Evolutionary conservation across 1,140 invertebrate species (phyloP).

Genomic region (Steinernema khuongi): DNA sequence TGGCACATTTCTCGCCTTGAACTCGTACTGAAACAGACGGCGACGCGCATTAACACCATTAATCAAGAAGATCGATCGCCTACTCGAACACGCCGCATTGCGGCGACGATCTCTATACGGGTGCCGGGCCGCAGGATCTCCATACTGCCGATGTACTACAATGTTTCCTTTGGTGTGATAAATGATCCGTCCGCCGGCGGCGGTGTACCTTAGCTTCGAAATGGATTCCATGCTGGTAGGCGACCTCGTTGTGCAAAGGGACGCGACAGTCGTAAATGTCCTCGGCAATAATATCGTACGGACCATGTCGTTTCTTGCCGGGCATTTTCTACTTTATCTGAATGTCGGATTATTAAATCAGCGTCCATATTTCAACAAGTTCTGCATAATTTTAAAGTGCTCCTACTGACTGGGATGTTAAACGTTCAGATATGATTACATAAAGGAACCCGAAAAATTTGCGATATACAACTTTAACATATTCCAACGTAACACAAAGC

Average conservation of each 20-base stretch:
- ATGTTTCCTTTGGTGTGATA: slow-evolving; percentile 43
- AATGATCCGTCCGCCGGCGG: background rate
- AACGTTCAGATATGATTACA: no score
- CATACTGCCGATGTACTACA: slow-evolving; percentile 92
- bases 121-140: slow-evolving; percentile 89
- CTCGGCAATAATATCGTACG: slow-evolving; percentile 84
- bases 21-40: slow-evolving; percentile 79
- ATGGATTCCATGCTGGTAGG: slow-evolving; percentile 88
- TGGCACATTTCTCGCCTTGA: slow-evolving; percentile 92
- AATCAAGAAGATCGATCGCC: slow-evolving; percentile 5
- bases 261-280: slow-evolving; percentile 89
- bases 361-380: no score
- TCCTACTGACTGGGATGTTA: background rate
- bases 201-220: slow-evolving; percentile 86
- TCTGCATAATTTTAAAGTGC: no score
- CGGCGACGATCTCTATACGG: slow-evolving; percentile 91
- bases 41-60: slow-evolving; percentile 40
- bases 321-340: slow-evolving; percentile 18
- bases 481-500: no score
- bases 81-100: slow-evolving; percentile 91
- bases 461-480: no score
- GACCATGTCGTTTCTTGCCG: slow-evolving; percentile 22
- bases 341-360: background rate
- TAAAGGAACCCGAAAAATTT: no score
- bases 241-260: slow-evolving; percentile 86